Base-by-base conservation (phyloP, 1,140 invertebrate genomes). In the Drosophila bocki region DNA sequence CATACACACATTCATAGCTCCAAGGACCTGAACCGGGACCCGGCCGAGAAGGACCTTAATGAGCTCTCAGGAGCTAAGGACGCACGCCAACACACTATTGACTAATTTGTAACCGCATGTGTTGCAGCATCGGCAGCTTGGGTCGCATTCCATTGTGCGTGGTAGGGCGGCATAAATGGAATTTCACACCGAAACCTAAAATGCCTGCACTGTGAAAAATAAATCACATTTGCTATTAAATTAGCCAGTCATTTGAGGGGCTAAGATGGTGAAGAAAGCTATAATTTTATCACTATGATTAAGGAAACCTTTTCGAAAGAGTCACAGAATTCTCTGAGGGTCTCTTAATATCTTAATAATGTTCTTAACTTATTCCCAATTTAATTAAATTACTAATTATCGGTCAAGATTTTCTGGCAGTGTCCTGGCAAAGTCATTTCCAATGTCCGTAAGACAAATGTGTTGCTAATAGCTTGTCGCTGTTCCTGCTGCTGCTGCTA, bases 391-490 rank as follows among this genome's bases (percentile, higher is more conserved):
- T 54, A 9, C 22, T 39, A n/a, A 56, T 39, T 56, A 56, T 11
- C 19, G 2, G 19, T 3, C 11, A 0, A 15, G n/a, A 2, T 26
- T 44, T 60, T 33, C 15, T 62, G 1, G 0, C 62, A 26, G 57
- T 65, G 57, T 8, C 51, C 33, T 17, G 48, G 39, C 68, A 75
- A 74, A 67, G 61, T 76, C 77, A 80, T 64, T 84, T 77, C 19
- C 71, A 76, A 75, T 75, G 62, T 62, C 45, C 67, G 41, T 51
- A 90, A 88, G 84, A 88, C 84, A 88, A 88, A 88, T 88, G 84
- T 84, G 84, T 90, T 90, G 81, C 84, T 88, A 88, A 88, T 88
- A 88, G 84, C 84, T 90, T 90, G 85, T 84, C 75, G 80, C 84
- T 83, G 84, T 88, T 75, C 58, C 61, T 60, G 58, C 70, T 75